Conservation (phyloP, 2,113 vertebrate genomes). For the Hiodon alosoides region DNA sequence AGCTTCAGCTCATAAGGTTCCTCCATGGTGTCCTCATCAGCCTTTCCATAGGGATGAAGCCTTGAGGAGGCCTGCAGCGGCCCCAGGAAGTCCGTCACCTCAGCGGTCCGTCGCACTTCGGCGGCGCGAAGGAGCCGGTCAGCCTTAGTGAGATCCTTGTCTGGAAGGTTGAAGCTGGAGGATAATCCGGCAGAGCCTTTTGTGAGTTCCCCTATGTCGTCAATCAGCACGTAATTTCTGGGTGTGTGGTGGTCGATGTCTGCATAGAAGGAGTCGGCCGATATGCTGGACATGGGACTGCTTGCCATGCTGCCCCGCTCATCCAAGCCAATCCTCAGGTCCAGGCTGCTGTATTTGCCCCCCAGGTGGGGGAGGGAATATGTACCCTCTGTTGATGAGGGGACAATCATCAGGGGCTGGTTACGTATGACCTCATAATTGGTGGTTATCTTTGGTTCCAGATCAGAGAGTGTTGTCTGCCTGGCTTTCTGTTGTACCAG, state of each 20-base stretch:
- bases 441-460: slow-evolving; percentile 89
- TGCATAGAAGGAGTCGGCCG: slow-evolving; percentile 93
- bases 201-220: slow-evolving; percentile 93
- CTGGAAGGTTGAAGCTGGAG: slow-evolving; percentile 83
- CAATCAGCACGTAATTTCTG: slow-evolving; percentile 90
- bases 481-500: slow-evolving; percentile 84
- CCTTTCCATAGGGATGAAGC: slow-evolving; percentile 84
- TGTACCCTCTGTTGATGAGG: slow-evolving; percentile 79
- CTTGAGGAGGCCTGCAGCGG: slow-evolving; percentile 74
- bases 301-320: slow-evolving; percentile 88
- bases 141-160: slow-evolving; percentile 89
- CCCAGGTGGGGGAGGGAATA: slow-evolving; percentile 82
- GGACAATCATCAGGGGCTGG: slow-evolving; percentile 88
- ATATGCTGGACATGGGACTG: slow-evolving; percentile 94
- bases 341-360: slow-evolving; percentile 85
- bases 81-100: slow-evolving; percentile 70
- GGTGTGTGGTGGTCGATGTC: slow-evolving; percentile 89
- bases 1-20: slow-evolving; percentile 96
- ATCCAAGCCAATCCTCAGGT: slow-evolving; percentile 86
- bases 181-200: slow-evolving; percentile 77
- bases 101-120: slow-evolving; percentile 80
- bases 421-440: slow-evolving; percentile 93
- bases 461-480: slow-evolving; percentile 75
- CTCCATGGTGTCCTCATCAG: slow-evolving; percentile 94
- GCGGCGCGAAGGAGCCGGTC: slow-evolving; percentile 82